Percentiles rank a stretch among this genome's conserved stretches.
Evolutionary conservation across 2,113 vertebrate genomes (phyloP).

Genomic region (Paradoxurus hermaphroditus): DNA sequence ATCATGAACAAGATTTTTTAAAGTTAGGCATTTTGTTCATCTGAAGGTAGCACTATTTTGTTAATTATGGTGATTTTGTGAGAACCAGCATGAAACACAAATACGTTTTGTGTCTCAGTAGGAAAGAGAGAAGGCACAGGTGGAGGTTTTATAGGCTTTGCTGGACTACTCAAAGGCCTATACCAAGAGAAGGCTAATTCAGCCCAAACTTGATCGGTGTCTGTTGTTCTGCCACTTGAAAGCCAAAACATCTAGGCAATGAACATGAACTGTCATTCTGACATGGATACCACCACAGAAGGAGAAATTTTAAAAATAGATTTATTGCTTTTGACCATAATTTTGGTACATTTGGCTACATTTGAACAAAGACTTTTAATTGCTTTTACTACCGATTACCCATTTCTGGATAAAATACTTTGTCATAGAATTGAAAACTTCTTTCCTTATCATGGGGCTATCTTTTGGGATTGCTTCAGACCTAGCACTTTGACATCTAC

Average conservation of each 20-base stretch:
- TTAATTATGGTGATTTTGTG: neutral
- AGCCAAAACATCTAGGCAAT: neutral
- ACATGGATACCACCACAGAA: neutral
- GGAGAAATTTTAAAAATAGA: neutral
- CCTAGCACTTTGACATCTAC: neutral
- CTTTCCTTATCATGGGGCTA: neutral
- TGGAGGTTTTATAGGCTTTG: neutral
- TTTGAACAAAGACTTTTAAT: slow-evolving; percentile 24
- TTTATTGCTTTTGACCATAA: slow-evolving; percentile 39
- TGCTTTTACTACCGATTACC: neutral
- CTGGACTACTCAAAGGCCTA: neutral
- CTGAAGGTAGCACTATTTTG: neutral
- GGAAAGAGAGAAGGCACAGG: neutral
- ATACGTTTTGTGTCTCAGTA: neutral
- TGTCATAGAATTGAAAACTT: neutral
- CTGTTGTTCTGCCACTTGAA: slow-evolving; percentile 9
- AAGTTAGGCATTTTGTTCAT: neutral
- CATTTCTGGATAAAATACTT: slow-evolving; percentile 22
- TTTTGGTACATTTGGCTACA: neutral
- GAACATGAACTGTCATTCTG: neutral
- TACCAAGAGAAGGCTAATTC: neutral
- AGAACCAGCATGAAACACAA: neutral
- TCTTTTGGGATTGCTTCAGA: slow-evolving; percentile 4
- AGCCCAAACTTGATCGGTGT: neutral
- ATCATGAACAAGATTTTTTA: neutral